Base-by-base conservation (phyloP, 53 echinoderm and acorn worm genomes). In the Patiria pectinifera region DNA sequence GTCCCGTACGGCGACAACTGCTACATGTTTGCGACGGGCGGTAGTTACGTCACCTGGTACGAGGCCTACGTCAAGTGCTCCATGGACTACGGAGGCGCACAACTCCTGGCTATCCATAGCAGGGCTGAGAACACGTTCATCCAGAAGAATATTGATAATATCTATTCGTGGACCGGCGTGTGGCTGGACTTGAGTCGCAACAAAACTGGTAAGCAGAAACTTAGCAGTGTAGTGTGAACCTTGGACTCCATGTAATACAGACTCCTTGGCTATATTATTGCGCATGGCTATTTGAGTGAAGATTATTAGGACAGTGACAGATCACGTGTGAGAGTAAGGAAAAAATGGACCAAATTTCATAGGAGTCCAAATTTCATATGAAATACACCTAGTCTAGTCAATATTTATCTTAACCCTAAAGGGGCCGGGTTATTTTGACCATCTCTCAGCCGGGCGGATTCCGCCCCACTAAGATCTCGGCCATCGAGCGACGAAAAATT, bases 161-260 rank as follows among this genome's bases (percentile, higher is more conserved):
- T 6, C 7, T 63, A 92, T 12, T 93, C 94, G 13, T 75, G 62
- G 46, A 48, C 49, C 53, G 92, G 86, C 45, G 86, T 99, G 9
- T 99, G 99, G 99, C 71, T 99, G 45, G 99, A 96, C 15, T 84
- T 99, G 63, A 92, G 84, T 18, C 89, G 93, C 11, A 93, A 95
- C 59, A 87, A 94, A 60, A 91, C 76, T 22, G 96, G 98, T 98
- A 44, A 45, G 94, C 23, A 59, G 5, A 83, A 2, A 83, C 23
- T 9, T 21, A 10, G 14, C 9, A n/a, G 61, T 24, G 8, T 15
- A n/a, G 11, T 18, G 48, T 13, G 58, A 83, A 53, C 4, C 0
- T 18, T 70, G 19, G n/a, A 83, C n/a, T 11, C 24, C 0, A 83
- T 43, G 60, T 60, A 60, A 12, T 60, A 12, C 35, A 35, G 35